Evolutionary conservation across 2,113 vertebrate species (phyloP), one percentile per base, ranked within the genome.

Genomic region (Pitta sordida): DNA sequence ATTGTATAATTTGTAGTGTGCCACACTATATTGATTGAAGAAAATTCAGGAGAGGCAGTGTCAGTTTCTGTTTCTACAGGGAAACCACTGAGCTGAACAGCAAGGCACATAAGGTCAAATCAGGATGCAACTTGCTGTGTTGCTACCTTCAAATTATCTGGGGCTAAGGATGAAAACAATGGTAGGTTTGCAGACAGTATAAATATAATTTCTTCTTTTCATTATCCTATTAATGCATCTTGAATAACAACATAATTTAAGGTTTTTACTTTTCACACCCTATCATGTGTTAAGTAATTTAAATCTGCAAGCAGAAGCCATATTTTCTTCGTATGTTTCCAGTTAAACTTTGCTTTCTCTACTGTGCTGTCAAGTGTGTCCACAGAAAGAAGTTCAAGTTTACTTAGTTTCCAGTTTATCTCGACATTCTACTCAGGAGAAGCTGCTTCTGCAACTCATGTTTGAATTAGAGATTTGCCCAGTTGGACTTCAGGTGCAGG

Each of bases 91-190:
- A 98, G 97, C 97, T 97, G 97, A 97, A 85, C 95, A 96, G 97
- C 7, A n/a, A 98, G 97, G 97, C 93, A 97, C 92, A 37, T 93
- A 97, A 98, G 98, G 98, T 98, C 98, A 98, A 94, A 98, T 93
- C 97, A 96, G 97, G 96, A 95, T 80, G 53, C 92, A 80, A 56
- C 73, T 86, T 70, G 51, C 92, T 83, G 59, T 36, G 68, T 24
- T 82, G 83, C 78, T 76, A 29, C 46, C 36, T 90, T 82, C 84
- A 95, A 96, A 96, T 55, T 83, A 64, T 20, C 64, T n/a, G 76
- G 43, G 27, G 21, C 32, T 83, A 83, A 75, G 46, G 30, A 59
- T 29, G 9, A 83, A 85, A 91, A 86, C 46, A 73, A 81, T 2
- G 2, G 18, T 9, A 69, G 30, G n/a, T 83, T 89, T 84, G 60